Conservation (phyloP, 2,888 invertebrate genomes). For the Prosapia bicincta region DNA sequence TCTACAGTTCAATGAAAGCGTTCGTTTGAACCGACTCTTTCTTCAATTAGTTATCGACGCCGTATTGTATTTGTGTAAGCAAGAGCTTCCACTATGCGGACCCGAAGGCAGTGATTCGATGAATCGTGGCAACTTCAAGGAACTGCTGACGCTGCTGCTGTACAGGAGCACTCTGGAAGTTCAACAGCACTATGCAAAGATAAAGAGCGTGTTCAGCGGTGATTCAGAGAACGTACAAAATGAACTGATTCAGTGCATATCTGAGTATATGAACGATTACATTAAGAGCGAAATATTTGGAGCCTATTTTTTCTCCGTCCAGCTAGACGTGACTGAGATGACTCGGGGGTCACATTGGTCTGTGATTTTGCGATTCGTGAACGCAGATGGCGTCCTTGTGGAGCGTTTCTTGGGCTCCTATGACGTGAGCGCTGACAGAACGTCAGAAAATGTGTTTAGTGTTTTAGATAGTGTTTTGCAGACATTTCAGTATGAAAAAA, state of each 20-base stretch:
- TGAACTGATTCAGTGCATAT: constrained; percentile 36
- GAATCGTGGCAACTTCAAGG: constrained; percentile 33
- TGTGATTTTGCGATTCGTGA: too few relatives aligned
- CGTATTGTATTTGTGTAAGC: constrained; percentile 31
- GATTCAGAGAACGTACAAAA: constrained; percentile 34
- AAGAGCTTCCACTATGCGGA: constrained; percentile 30
- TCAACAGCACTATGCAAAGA: constrained; percentile 32
- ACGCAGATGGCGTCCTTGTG: too few relatives aligned
- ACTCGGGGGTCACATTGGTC: too few relatives aligned
- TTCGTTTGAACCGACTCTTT: constrained; percentile 22
- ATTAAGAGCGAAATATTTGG: constrained; percentile 32
- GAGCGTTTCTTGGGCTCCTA: too few relatives aligned
- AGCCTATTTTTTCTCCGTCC: too few relatives aligned
- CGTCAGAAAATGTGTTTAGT: too few relatives aligned
- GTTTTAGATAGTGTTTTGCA: too few relatives aligned
- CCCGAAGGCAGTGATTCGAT: constrained; percentile 22
- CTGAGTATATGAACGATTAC: constrained; percentile 33
- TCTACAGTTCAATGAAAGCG: constrained; percentile 28
- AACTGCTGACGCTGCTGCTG: constrained; percentile 29
- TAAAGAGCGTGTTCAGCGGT: constrained; percentile 32
- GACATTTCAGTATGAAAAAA: too few relatives aligned
- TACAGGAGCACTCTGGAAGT: constrained; percentile 30
- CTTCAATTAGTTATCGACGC: constrained; percentile 23
- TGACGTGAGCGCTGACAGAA: too few relatives aligned
- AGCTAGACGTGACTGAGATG: too few relatives aligned